Evolutionary conservation across 2,888 invertebrate genomes (phyloP), one percentile per base, ranked within the genome.

Genomic region (Myopa tessellatipennis): DNA sequence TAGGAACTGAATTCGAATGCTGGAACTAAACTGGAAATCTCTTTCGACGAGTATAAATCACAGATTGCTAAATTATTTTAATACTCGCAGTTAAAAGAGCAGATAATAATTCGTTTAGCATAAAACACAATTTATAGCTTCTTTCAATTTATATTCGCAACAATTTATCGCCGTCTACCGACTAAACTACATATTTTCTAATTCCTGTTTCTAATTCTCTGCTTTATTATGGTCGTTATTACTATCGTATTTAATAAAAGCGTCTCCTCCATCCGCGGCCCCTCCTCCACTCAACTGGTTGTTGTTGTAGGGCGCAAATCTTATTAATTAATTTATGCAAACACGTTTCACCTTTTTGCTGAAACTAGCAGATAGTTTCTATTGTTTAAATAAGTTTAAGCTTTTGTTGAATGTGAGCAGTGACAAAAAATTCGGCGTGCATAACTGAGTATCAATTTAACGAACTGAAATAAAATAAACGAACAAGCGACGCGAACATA

Each of bases 321-420:
- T 85, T 87, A 87, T 87, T 87, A 87, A 86, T 86, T 87, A 87
- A 87, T 87, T 87, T 87, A 87, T 87, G 87, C 87, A 86, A 84
- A 87, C 87, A 86, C 87, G 87, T 87, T 87, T 87, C 1, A 55
- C 61, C 34, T 65, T 38, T 65, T 16, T n/a, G 14, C 65, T 65
- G 34, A 36, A 65, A 34, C 38, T 65, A 36, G 65, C 38, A 3
- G 7, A 65, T 26, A 10, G 18, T n/a, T 36, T 65, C 36, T 36
- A 34, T 38, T 38, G 36, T 65, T 65, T 38, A 34, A 36, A 36
- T 65, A 36, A 10, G 26, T 65, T 38, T 38, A 3, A 6, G 65
- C 36, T 34, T 38, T 65, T 65, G 36, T 65, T 26, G 4, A 45
- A 63, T 73, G 40, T 18, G 38, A 61, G 63, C 61, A 45, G 34